Percentiles rank a stretch among this genome's conserved stretches.
These are phyloP conservation scores for Calyptommatus sinebrachiatus DNA, from an alignment of 2,113 vertebrate species.

Conservation along the genomic window DNA sequence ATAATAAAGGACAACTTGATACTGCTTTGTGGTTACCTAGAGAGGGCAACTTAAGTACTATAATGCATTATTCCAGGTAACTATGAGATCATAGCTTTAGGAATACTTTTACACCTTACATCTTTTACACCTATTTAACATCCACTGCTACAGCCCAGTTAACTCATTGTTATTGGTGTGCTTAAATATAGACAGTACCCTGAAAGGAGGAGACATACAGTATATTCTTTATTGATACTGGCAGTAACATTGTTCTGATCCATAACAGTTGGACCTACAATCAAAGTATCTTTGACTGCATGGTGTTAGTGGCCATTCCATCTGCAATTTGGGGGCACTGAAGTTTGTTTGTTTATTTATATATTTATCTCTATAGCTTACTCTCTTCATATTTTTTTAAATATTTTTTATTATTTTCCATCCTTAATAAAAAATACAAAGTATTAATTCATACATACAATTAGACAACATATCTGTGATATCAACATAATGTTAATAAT, in stretches of 20 bases:
- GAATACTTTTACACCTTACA: not conserved
- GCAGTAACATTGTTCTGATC: not conserved
- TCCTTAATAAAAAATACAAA: no score
- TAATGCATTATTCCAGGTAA: not conserved
- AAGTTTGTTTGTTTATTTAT: no score
- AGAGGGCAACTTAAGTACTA: not conserved
- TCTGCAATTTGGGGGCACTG: no score
- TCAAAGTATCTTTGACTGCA: not conserved
- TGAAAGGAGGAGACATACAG: not conserved
- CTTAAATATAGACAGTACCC: not conserved
- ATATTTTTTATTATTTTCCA: no score
- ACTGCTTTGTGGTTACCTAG: not conserved
- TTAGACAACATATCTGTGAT: no score
- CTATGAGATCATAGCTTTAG: not conserved
- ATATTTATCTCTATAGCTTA: no score
- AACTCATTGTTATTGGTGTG: not conserved
- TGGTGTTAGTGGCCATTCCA: no score
- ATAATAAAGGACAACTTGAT: no score
- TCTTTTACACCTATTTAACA: not conserved
- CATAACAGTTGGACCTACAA: not conserved
- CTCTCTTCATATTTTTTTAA: no score
- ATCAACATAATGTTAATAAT: no score
- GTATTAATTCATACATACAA: no score
- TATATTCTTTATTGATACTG: not conserved
- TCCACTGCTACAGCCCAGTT: not conserved